Base-by-base conservation (phyloP, 1,140 invertebrate genomes). In the Epicauta chinensis region DNA sequence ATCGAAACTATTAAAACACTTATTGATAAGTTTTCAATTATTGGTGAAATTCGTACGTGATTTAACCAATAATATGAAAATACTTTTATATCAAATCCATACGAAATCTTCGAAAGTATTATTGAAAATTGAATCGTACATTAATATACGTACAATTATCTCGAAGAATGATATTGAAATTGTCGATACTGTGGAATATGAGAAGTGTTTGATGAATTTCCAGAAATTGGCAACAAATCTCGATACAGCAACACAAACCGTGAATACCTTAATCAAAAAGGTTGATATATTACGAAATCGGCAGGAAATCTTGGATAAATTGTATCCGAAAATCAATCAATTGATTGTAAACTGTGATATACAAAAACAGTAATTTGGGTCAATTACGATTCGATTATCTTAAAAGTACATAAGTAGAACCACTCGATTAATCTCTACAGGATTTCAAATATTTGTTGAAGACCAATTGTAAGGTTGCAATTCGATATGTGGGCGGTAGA, bases 31-130 rank as follows among this genome's bases (percentile, higher is more conserved):
- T 3, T 63, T 73, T 17, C 67, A 70, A 57, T 55, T 67, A 4
- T 70, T 67, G 60, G 62, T 69, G 2, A 70, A 73, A 46, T 71
- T 64, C 40, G 51, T 75, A 13, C 72, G 72, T 60, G 57, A 67
- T 57, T 65, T 42, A 12, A 39, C 49, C 44, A 36, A 23, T 17
- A 31, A 34, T 34, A 12, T 50, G 16, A 53, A 54, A 43, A 32
- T 37, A 10, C 41, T 48, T 70, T 17, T 45, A 16, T 5, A 15
- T 7, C 30, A 37, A 14, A 29, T 53, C 11, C 15, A 30, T 11
- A 40, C 43, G 11, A 39, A 43, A 23, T 13, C 59, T 12, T 14
- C n/a, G 11, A 44, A 35, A 34, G 14, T 56, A 10, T 15, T 56
- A 9, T 37, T n/a, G 10, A 42, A 38, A 54, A 38, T 61, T 12